These are phyloP conservation scores for Alligator mississippiensis DNA, from an alignment of 2,113 vertebrate species.

Conservation along the genomic window DNA sequence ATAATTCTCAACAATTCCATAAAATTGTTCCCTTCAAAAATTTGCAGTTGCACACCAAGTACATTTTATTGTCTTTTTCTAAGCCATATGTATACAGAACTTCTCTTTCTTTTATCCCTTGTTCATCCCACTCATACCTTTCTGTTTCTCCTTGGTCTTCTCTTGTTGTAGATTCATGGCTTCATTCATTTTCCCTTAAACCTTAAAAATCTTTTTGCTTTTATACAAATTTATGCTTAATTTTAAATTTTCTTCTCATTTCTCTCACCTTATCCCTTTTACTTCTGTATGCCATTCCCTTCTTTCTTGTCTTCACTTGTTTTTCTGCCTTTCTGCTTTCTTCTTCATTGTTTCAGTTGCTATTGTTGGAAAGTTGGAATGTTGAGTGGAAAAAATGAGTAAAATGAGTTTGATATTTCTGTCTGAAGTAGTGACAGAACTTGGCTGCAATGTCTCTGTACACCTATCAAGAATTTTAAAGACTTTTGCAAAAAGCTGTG, in stretches of 20 bases:
- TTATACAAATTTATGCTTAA: neutral
- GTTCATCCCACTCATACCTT: neutral
- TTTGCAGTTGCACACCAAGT: neutral
- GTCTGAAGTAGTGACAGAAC: neutral
- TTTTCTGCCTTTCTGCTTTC: neutral
- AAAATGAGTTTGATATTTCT: neutral
- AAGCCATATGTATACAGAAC: neutral
- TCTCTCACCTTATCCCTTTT: neutral
- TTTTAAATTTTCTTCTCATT: neutral
- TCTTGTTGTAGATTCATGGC: neutral
- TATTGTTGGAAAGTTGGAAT: conserved; percentile 7
- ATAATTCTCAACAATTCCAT: no score
- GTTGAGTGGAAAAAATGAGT: neutral
- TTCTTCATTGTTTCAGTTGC: conserved; percentile 15
- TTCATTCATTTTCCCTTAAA: neutral
- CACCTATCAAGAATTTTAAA: conserved; percentile 5
- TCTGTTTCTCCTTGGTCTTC: neutral
- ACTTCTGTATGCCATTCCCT: rapidly evolving
- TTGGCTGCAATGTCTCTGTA: neutral
- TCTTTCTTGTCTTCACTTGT: neutral
- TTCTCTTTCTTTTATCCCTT: neutral
- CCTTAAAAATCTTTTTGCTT: neutral
- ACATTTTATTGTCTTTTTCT: neutral
- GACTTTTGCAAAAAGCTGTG: neutral
- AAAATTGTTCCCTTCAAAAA: no score